Conservation (phyloP, 2,888 invertebrate genomes). For the Drosophila neonasuta region DNA sequence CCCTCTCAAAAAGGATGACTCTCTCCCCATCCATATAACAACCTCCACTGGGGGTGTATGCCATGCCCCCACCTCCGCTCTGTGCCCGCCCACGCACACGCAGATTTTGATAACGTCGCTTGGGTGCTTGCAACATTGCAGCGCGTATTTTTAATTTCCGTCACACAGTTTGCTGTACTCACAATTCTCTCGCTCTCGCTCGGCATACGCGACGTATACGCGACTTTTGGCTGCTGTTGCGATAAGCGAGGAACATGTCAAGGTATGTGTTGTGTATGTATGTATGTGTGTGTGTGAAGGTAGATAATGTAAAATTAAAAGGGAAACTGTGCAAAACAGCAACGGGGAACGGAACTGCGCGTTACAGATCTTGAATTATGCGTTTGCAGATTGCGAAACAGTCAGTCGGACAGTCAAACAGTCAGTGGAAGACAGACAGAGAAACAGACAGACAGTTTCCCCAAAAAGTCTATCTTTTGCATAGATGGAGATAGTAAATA, state of each 20-base stretch:
- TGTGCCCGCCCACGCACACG: slow-evolving; percentile 47
- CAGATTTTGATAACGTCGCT: slow-evolving; percentile 75
- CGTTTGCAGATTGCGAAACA: slow-evolving; percentile 67
- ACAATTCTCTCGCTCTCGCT: slow-evolving; percentile 41
- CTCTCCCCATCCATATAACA: background rate
- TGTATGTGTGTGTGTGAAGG: slow-evolving; percentile 36
- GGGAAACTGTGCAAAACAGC: slow-evolving; percentile 73
- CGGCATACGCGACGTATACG: slow-evolving; percentile 53
- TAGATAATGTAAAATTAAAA: slow-evolving; percentile 76
- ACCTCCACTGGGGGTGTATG: background rate
- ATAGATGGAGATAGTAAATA: slow-evolving; percentile 47
- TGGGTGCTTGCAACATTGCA: slow-evolving; percentile 75
- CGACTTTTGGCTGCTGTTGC: slow-evolving; percentile 60
- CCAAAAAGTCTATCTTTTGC: slow-evolving; percentile 48
- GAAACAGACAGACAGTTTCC: slow-evolving; percentile 25
- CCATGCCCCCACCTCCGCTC: slow-evolving; percentile 12
- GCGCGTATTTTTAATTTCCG: slow-evolving; percentile 77
- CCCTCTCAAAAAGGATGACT: slow-evolving; percentile 9
- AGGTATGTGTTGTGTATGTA: slow-evolving; percentile 46
- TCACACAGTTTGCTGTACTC: slow-evolving; percentile 55
- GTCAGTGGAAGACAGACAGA: slow-evolving; percentile 8
- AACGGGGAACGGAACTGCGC: slow-evolving; percentile 62
- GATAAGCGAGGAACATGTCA: slow-evolving; percentile 76
- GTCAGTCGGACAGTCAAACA: slow-evolving; percentile 22
- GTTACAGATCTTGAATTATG: slow-evolving; percentile 74